phyloP scores from a whole-genome alignment of 1,140 invertebrate species.

The Yoshiicerus persimilis region DNA sequence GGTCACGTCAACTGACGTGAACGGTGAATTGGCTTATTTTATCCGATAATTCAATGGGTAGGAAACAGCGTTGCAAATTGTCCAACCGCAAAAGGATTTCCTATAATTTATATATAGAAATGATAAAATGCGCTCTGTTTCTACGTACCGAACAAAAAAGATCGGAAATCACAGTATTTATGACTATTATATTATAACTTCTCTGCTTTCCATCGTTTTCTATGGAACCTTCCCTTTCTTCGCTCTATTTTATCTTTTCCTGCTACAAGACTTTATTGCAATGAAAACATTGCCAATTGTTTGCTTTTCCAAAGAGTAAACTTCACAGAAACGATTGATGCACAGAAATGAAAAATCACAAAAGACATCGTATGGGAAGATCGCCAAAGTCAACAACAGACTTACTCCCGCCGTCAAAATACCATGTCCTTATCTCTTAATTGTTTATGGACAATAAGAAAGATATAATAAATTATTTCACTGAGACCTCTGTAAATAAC shows the following conservation, averaged over 20 bases:
- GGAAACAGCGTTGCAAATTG: not conserved
- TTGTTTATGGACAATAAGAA: not conserved
- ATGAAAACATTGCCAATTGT: not conserved
- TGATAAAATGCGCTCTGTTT: not conserved
- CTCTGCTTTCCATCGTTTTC: not conserved
- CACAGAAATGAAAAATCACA: not conserved
- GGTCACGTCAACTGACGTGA: not conserved
- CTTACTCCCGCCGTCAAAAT: not conserved
- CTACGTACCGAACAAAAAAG: not conserved
- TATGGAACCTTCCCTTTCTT: not conserved
- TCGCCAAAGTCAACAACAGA: not conserved
- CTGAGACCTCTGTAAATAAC: too few relatives aligned
- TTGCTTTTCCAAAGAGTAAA: not conserved
- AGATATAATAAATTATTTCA: not conserved
- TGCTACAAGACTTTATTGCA: not conserved
- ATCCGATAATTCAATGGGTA: not conserved
- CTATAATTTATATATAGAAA: not conserved
- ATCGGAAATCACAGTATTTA: not conserved
- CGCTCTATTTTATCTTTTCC: not conserved
- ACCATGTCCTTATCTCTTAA: not conserved
- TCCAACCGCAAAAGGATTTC: not conserved
- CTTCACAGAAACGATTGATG: not conserved
- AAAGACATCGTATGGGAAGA: not conserved
- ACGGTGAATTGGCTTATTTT: not conserved
- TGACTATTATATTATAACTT: not conserved